Conservation (phyloP, 2,113 vertebrate genomes). For the Prietella phreatophila region DNA sequence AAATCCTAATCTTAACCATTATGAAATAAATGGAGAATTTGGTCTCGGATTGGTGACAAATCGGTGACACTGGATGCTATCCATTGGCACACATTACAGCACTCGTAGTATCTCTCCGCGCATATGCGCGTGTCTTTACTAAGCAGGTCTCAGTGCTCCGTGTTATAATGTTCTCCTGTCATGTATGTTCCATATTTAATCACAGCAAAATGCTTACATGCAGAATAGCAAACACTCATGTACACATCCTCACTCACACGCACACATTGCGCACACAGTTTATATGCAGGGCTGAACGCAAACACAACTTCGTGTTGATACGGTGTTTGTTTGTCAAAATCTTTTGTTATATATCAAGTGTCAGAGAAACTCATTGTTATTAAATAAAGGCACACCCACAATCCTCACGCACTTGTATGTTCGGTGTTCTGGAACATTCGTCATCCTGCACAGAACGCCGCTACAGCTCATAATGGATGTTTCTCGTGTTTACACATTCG, state of each 20-base stretch:
- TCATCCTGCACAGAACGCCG: conserved; percentile 2
- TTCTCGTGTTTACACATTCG: conserved; percentile 66
- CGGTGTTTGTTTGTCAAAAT: not conserved
- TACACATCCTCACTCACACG: too few relatives aligned
- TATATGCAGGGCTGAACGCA: not conserved
- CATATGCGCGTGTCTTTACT: conserved; percentile 60
- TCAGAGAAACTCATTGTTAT: not conserved
- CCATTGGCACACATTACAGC: not conserved
- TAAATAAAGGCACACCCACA: not conserved
- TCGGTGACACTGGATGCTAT: not conserved
- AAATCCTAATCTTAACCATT: conserved; percentile 46
- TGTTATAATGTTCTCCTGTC: conserved; percentile 63
- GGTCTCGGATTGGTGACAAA: conserved; percentile 19
- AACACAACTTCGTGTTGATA: not conserved
- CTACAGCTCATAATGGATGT: conserved; percentile 40
- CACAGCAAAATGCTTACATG: conserved; percentile 43
- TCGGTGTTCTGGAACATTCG: not conserved
- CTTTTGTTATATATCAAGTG: not conserved
- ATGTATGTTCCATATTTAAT: conserved; percentile 51
- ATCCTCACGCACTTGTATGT: not conserved
- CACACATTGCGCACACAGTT: not conserved
- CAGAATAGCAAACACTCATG: conserved; percentile 32
- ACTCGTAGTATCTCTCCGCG: conserved; percentile 44
- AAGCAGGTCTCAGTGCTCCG: conserved; percentile 63
- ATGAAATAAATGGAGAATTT: conserved; percentile 32